These are phyloP conservation scores for Benitochromis conjunctus DNA, from an alignment of 2,113 vertebrate genomes.

Conservation along the genomic window DNA sequence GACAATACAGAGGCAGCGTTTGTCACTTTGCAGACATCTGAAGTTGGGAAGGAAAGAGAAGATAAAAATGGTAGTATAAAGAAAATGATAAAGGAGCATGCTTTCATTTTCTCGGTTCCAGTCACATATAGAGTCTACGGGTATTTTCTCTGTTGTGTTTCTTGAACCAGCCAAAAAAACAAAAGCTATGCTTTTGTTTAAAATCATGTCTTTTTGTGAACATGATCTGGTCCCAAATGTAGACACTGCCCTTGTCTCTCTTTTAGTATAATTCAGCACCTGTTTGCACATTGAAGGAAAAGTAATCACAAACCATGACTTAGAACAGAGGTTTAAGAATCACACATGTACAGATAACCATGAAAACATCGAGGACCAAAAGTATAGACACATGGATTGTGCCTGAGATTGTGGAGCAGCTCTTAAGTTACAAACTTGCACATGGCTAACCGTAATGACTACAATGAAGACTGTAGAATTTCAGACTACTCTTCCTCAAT, in stretches of 20 bases:
- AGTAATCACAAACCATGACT: neutral
- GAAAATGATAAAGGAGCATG: neutral
- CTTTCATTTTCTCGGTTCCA: neutral
- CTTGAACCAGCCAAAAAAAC: constrained; percentile 32
- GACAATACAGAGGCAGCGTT: neutral
- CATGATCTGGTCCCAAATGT: neutral
- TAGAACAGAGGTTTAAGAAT: neutral
- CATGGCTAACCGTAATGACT: neutral
- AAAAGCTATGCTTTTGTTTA: neutral
- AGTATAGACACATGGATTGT: neutral
- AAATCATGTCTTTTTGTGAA: neutral
- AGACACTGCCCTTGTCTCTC: neutral
- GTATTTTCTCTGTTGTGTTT: neutral
- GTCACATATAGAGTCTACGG: neutral
- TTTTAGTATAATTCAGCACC: neutral
- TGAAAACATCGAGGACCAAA: neutral
- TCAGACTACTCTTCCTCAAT: neutral
- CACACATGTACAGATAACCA: neutral
- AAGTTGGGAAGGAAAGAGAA: neutral
- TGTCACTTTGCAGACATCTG: neutral
- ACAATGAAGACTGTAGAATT: neutral
- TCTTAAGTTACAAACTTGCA: neutral
- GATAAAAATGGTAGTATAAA: neutral
- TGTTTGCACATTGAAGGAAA: neutral
- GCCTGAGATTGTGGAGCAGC: neutral